Conservation (phyloP, 2,888 invertebrate species). For the Acanthopleura granulata region DNA sequence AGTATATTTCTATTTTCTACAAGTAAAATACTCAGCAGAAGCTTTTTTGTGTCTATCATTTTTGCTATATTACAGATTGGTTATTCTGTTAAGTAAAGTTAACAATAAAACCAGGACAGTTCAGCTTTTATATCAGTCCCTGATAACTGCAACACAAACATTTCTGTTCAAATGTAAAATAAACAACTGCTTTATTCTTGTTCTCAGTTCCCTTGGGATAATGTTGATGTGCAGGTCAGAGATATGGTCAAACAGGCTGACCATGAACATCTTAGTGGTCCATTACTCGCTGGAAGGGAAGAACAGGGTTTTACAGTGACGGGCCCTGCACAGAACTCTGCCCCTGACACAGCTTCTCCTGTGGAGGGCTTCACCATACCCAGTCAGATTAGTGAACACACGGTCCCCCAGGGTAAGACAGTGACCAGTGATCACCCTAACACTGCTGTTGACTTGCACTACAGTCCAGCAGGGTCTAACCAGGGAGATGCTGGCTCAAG, state of each 20-base stretch:
- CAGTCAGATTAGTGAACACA: background rate
- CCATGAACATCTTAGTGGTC: constrained; percentile 1
- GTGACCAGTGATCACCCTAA: too few relatives aligned
- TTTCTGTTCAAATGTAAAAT: background rate
- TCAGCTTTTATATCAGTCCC: too few relatives aligned
- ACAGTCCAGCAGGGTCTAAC: background rate
- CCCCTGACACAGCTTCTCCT: background rate
- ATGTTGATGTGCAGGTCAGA: constrained; percentile 30
- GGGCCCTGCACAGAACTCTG: background rate
- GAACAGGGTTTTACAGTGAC: background rate
- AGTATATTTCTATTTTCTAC: too few relatives aligned
- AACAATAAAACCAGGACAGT: too few relatives aligned
- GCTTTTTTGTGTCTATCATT: too few relatives aligned
- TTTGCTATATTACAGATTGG: too few relatives aligned
- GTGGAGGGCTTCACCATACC: background rate
- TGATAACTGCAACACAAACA: too few relatives aligned
- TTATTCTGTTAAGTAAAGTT: too few relatives aligned
- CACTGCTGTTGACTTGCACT: too few relatives aligned
- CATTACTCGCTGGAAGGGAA: background rate
- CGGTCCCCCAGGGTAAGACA: background rate
- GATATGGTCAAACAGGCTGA: constrained; percentile 4
- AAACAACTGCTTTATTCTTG: constrained; percentile 6
- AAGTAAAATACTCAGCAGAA: too few relatives aligned
- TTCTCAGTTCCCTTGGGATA: constrained; percentile 50
- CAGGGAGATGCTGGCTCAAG: background rate